Base-by-base conservation (phyloP, 2,797 vertebrate genomes). In the Enteromius thamalakanensis region DNA sequence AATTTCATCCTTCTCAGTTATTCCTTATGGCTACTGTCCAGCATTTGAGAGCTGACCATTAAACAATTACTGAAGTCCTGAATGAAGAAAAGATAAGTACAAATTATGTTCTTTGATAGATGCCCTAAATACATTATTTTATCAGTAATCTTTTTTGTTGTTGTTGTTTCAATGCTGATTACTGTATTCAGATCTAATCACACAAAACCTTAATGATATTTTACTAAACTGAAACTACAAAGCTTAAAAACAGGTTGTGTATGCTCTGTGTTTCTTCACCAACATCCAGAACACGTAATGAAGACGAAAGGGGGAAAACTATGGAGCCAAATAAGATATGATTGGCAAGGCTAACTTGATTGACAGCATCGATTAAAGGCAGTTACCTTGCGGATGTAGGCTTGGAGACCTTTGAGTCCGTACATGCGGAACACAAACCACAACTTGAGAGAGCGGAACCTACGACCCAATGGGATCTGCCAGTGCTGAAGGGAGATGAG, bases 391-490 rank as follows among this genome's bases (percentile, higher is more conserved):
- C 96, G 96, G 90, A 99, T 97, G 83, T 98, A 84, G 65, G 94
- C 94, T 91, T 99, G 98, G 87, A 99, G 93, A 21, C 97, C 96
- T 5, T 86, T 93, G 76, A 98, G 91, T 0, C 98, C 98, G 0
- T 97, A 98, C 91, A 97, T 89, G 81, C 98, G 95, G 85, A 99
- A 96, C 55, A 99, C 98, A 83, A 99, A 99, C 98, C 98, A 99
- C 92, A 99, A 85, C 92, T 99, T 99, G 82, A 99, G 90, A 2
- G 98, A 97, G 55, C 98, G 97, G 89, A 99, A 99, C 87, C 97
- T 92, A 85, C 98, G 95, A 14, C 97, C 97, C 81, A 99, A 91
- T 0, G 98, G 98, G 81, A 99, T 96, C 90, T 98, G 97, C 98
- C 98, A 99, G 80, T 99, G 98, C 98, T 99, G 89, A 11, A 83